Percentiles rank a stretch among this genome's conserved stretches.
phyloP scores from a whole-genome alignment of 1,140 invertebrate genomes.

The Tetragnatha versicolor region DNA sequence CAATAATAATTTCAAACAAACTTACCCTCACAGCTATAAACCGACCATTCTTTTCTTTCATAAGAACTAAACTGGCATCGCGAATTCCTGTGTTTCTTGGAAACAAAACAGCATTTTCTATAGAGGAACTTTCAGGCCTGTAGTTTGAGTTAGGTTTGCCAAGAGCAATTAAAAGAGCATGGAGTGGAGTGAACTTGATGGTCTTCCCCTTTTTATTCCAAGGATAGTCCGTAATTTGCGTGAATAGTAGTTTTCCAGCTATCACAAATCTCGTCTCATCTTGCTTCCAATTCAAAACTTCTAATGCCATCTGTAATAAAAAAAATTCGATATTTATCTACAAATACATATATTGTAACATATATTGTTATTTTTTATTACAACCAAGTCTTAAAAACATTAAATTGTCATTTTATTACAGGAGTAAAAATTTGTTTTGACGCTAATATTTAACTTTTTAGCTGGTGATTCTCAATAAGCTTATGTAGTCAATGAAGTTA shows the following conservation, averaged over 20 bases:
- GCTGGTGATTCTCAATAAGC: too few relatives aligned
- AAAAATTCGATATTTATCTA: background rate
- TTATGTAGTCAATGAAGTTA: too few relatives aligned
- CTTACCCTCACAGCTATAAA: slow-evolving; percentile 81
- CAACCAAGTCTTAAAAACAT: too few relatives aligned
- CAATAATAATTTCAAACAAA: background rate
- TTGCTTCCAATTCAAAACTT: slow-evolving; percentile 86
- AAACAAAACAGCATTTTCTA: slow-evolving; percentile 62
- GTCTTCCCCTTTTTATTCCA: slow-evolving; percentile 68
- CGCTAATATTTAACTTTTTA: too few relatives aligned
- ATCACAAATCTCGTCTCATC: slow-evolving; percentile 87
- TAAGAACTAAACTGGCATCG: slow-evolving; percentile 84
- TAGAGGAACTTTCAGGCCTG: slow-evolving; percentile 32
- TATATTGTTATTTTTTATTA: background rate
- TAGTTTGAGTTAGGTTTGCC: slow-evolving; percentile 51
- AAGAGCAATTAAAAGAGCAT: slow-evolving; percentile 81
- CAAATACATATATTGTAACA: background rate
- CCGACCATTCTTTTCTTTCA: slow-evolving; percentile 88
- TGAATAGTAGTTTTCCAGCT: slow-evolving; percentile 84
- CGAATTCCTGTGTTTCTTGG: slow-evolving; percentile 75
- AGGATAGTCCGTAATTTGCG: slow-evolving; percentile 82
- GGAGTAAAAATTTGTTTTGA: too few relatives aligned
- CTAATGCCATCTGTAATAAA: slow-evolving; percentile 78
- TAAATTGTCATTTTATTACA: too few relatives aligned
- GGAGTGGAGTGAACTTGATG: slow-evolving; percentile 85